phyloP scores from a whole-genome alignment of 2,113 vertebrate species.

The Lagopus leucura region DNA sequence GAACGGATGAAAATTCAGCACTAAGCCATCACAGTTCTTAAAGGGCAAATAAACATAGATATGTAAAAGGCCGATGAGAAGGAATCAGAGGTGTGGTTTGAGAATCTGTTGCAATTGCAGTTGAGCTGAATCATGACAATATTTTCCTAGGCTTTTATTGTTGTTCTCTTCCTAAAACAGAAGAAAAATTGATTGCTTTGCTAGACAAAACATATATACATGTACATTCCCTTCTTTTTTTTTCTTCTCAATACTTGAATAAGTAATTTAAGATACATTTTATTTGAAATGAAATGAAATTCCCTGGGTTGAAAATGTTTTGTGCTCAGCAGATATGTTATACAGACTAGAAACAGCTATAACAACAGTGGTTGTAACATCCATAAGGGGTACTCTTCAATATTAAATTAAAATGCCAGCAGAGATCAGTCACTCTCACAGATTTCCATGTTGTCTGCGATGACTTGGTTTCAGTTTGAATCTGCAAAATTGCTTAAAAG shows the following conservation, averaged over 20 bases:
- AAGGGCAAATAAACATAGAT: not conserved
- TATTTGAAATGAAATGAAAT: not conserved
- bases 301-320: not conserved
- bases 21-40: not conserved
- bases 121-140: not conserved
- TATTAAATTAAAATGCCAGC: not conserved
- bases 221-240: not conserved
- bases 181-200: not conserved
- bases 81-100: not conserved
- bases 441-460: not conserved
- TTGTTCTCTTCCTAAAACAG: not conserved
- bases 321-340: not conserved
- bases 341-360: not conserved
- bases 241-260: not conserved
- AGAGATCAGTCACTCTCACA: not conserved
- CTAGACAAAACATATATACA: not conserved
- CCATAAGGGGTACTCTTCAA: rapidly evolving
- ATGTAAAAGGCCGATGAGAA: not conserved
- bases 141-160: not conserved
- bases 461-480: not conserved
- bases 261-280: not conserved
- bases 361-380: not conserved
- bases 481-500: not conserved
- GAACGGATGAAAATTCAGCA: not conserved
- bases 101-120: not conserved